Evolutionary conservation across 1,140 invertebrate genomes (phyloP).

Genomic region (Ceratina australensis): DNA sequence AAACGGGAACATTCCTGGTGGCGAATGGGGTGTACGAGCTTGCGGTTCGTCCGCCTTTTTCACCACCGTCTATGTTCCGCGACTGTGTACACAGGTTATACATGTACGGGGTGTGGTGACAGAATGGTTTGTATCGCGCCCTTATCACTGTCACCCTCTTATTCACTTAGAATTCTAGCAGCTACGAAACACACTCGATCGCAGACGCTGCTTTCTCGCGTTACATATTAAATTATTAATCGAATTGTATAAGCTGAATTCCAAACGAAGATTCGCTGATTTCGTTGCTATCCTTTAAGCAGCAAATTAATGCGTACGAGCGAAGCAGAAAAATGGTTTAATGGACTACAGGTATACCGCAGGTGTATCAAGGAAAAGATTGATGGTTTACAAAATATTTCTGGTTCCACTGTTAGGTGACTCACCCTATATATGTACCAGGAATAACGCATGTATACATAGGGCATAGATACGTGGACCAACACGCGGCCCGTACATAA

Average conservation of each 20-base stretch:
- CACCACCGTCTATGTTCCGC: slow-evolving; percentile 53
- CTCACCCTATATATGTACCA: slow-evolving; percentile 56
- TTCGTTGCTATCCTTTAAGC: no score
- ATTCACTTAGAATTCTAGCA: no score
- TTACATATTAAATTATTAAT: no score
- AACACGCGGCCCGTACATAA: slow-evolving; percentile 62
- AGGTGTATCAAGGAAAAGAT: neutral
- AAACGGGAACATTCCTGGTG: slow-evolving; percentile 2
- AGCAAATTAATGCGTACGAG: no score
- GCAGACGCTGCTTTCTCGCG: no score
- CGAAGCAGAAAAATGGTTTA: neutral
- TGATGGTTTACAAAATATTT: slow-evolving; percentile 41
- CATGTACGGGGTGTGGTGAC: neutral
- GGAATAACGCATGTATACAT: slow-evolving; percentile 62
- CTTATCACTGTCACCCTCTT: no score
- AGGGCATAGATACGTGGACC: slow-evolving; percentile 60
- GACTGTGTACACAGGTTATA: slow-evolving; percentile 24
- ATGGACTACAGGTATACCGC: neutral
- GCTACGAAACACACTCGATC: no score
- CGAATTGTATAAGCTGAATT: no score
- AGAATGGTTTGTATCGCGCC: neutral
- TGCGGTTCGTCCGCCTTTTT: slow-evolving; percentile 49
- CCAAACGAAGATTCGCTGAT: no score
- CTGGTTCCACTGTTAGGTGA: slow-evolving; percentile 38
- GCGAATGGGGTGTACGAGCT: neutral